Base-by-base conservation (phyloP, 2,797 vertebrate genomes). In the Lepus oiostolus region DNA sequence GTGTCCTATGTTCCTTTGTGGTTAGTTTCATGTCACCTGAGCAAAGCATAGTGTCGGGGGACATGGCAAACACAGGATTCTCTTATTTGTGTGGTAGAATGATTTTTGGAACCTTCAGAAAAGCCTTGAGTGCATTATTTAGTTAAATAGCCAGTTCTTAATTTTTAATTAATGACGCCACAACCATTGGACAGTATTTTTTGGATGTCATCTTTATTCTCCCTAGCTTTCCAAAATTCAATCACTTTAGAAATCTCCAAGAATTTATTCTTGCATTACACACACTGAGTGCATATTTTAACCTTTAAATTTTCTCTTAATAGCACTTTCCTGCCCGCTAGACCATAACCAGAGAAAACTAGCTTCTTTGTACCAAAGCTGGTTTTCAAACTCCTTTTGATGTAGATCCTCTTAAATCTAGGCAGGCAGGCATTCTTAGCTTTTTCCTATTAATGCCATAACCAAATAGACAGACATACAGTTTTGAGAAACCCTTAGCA, bases 401-500 rank as follows among this genome's bases (percentile, higher is more conserved):
- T 65, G 0, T 88, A 85, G 35, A 12, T 93, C 91, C 58, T 86
- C 81, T 68, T 94, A 91, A 72, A 80, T 84, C 11, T 74, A 17
- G 22, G 17, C 32, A 54, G 54, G 76, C 77, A 24, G 38, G 38
- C 38, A 58, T 13, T 58, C 54, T 58, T 68, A 24, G 42, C 60
- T 85, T 94, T 95, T 94, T 88, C 21, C 47, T 76, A 2, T 93
- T 83, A 81, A 42, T 32, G 85, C 30, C 1, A 19, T 58, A 71
- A n/a, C 52, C 83, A 54, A 91, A 79, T 88, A 68, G 13, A 21
- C 19, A 94, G 35, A 62, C 16, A 68, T 76, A 63, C 3, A 28
- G 24, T 63, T 93, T 88, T 92, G 71, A 95, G 88, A 95, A 90
- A 11, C 70, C 22, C 65, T 83, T 67, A 86, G 50, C 58, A 60